phyloP scores from a whole-genome alignment of 1,140 invertebrate genomes.

The Pemphigus obesinymphae region DNA sequence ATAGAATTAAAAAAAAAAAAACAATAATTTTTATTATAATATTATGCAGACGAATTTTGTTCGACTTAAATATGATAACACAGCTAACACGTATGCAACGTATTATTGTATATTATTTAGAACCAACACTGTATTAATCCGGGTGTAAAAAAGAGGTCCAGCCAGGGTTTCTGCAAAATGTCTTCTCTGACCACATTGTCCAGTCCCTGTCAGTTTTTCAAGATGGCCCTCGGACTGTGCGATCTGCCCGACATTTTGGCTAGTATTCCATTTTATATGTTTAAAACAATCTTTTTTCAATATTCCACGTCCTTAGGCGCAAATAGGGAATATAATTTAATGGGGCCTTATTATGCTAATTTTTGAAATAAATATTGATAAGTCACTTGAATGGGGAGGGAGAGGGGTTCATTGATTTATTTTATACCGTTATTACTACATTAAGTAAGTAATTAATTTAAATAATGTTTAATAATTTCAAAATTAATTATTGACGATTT shows the following conservation, averaged over 20 bases:
- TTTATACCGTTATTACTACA: no score
- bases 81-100: constrained; percentile 33
- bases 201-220: constrained; percentile 37
- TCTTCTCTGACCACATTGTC: constrained; percentile 31
- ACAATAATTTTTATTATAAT: no score
- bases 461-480: no score
- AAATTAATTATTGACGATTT: no score
- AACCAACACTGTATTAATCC: constrained; percentile 29
- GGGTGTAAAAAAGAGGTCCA: constrained; percentile 32
- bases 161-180: constrained; percentile 37
- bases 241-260: constrained; percentile 40
- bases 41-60: neutral
- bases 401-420: no score
- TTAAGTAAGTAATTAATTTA: no score
- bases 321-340: no score
- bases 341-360: no score
- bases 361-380: no score
- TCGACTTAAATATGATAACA: neutral
- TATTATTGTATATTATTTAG: constrained; percentile 35
- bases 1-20: neutral
- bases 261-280: constrained; percentile 26
- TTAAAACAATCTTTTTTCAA: neutral
- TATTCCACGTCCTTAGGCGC: neutral
- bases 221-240: constrained; percentile 32
- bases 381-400: no score